Conservation (phyloP, 2,797 vertebrate genomes). For the Hybognathus amarus region DNA sequence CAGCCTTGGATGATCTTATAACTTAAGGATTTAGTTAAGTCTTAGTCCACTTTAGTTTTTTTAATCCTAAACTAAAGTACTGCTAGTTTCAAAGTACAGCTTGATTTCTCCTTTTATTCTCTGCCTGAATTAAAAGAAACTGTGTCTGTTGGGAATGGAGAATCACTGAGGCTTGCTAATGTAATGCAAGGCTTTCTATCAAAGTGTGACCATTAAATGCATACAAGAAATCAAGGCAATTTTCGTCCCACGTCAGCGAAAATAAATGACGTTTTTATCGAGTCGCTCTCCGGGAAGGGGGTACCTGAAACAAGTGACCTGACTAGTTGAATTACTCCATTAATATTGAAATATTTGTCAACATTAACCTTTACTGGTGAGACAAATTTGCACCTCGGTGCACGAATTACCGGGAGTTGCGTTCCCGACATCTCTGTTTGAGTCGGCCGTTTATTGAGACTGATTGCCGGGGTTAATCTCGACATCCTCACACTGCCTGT, state of each 20-base stretch:
- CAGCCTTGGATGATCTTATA: neutral
- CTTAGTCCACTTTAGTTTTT: neutral
- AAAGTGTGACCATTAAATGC: constrained; percentile 64
- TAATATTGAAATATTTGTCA: constrained; percentile 83
- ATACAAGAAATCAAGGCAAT: constrained; percentile 72
- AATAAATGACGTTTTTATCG: constrained; percentile 73
- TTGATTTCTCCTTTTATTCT: neutral
- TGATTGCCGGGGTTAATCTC: constrained; percentile 78
- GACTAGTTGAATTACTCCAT: constrained; percentile 79
- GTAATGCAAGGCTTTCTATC: constrained; percentile 53
- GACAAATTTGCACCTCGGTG: constrained; percentile 76
- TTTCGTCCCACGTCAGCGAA: constrained; percentile 66
- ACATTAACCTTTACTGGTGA: constrained; percentile 81
- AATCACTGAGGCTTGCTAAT: constrained; percentile 42
- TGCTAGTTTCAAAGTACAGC: neutral
- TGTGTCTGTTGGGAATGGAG: constrained; percentile 16
- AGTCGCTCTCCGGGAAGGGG: constrained; percentile 68
- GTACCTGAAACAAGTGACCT: constrained; percentile 75
- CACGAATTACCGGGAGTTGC: constrained; percentile 70
- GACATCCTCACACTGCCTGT: constrained; percentile 51
- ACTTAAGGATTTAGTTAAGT: neutral
- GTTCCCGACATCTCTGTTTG: constrained; percentile 74
- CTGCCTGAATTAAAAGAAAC: constrained; percentile 11
- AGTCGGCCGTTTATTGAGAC: constrained; percentile 77
- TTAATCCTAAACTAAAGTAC: neutral